These are phyloP conservation scores for Aix galericulata DNA, from an alignment of 2,113 vertebrate species.

Conservation along the genomic window DNA sequence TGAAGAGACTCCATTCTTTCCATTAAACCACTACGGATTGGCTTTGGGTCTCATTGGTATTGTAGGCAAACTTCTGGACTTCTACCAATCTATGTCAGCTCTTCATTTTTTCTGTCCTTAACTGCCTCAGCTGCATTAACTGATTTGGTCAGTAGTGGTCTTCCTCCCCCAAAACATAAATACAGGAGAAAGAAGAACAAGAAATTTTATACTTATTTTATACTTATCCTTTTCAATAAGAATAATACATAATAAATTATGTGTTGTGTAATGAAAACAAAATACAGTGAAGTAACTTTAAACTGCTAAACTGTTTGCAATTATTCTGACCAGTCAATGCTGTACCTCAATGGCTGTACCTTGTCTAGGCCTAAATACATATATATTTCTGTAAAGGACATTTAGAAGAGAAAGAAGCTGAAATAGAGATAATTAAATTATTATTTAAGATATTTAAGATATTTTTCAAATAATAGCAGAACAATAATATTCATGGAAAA, in stretches of 20 bases:
- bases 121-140: not conserved
- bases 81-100: not conserved
- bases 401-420: not conserved
- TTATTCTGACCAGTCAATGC: not conserved
- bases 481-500: not conserved
- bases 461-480: not conserved
- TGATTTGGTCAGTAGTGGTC: not conserved
- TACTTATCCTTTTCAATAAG: fast-evolving
- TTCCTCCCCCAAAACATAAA: not conserved
- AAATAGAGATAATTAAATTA: not conserved
- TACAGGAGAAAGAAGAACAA: not conserved
- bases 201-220: not conserved
- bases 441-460: not conserved
- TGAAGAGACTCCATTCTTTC: not conserved
- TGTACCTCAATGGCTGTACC: not conserved
- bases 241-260: too few species aligned
- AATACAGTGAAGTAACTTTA: not conserved
- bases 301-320: not conserved
- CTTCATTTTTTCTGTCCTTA: not conserved
- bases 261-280: not conserved
- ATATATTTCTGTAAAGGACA: not conserved
- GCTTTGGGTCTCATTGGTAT: not conserved
- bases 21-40: fast-evolving
- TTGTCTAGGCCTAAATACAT: not conserved
- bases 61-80: not conserved